phyloP scores from a whole-genome alignment of 2,888 invertebrate genomes.

The Calliscelio sp. region DNA sequence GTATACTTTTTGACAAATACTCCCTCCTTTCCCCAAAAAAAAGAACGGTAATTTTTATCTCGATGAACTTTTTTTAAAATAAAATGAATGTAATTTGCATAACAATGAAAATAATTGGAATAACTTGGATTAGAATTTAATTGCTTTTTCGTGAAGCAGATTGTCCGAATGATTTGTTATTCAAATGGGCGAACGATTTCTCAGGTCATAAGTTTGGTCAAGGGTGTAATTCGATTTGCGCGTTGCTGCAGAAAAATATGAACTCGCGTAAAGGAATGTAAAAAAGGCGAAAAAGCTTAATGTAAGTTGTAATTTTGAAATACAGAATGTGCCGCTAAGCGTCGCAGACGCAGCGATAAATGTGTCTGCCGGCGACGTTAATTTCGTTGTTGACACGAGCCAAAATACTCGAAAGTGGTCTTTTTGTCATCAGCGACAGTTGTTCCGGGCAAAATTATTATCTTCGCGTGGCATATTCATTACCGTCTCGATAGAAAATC shows the following conservation, averaged over 20 bases:
- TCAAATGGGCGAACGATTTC: constrained; percentile 1
- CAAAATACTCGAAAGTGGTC: constrained; percentile 79
- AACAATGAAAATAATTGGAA: too few species aligned
- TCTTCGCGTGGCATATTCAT: constrained; percentile 77
- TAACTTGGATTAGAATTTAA: too few species aligned
- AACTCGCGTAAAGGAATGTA: constrained; percentile 50
- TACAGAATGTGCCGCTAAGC: constrained; percentile 62
- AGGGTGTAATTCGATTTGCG: constrained; percentile 58
- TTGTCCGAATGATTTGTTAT: constrained; percentile 13
- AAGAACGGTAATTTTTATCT: too few species aligned
- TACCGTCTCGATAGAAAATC: constrained; percentile 71
- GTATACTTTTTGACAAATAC: too few species aligned
- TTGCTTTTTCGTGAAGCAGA: too few species aligned
- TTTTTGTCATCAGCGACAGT: constrained; percentile 77
- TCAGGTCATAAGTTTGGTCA: constrained; percentile 9
- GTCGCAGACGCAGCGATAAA: constrained; percentile 66
- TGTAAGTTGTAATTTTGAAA: constrained; percentile 71
- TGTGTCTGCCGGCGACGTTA: constrained; percentile 75
- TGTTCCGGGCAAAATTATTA: constrained; percentile 78
- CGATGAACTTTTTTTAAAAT: too few species aligned
- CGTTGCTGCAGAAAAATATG: constrained; percentile 45
- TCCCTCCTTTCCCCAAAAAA: too few species aligned
- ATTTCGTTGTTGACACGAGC: constrained; percentile 78
- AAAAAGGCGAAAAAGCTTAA: constrained; percentile 63
- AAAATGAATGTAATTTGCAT: too few species aligned